Conservation (phyloP, 2,888 invertebrate species). For the Archips xylosteana region DNA sequence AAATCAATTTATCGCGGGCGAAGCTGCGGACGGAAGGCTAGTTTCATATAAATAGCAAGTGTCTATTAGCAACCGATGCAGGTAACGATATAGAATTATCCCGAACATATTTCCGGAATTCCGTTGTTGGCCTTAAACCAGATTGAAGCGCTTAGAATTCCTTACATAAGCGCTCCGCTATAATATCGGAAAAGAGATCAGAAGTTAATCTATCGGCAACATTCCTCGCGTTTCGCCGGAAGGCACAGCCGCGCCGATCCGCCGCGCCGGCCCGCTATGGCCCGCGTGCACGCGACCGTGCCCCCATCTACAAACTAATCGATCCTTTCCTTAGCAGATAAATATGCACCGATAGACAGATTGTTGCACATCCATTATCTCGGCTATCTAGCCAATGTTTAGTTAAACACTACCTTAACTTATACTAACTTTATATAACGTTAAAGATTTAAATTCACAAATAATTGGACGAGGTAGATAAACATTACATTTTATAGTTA, state of each 20-base stretch:
- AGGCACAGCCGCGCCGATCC: constrained; percentile 69
- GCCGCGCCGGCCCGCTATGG: constrained; percentile 62
- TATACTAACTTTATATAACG: no score
- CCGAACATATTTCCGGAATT: constrained; percentile 63
- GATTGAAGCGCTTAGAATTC: constrained; percentile 82
- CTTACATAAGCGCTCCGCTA: constrained; percentile 81
- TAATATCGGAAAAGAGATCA: constrained; percentile 86
- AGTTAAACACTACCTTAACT: not conserved
- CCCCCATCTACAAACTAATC: constrained; percentile 69
- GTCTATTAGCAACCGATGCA: constrained; percentile 21
- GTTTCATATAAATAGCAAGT: not conserved
- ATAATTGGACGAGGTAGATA: not conserved
- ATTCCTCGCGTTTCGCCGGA: constrained; percentile 84
- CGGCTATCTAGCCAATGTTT: not conserved
- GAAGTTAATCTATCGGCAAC: constrained; percentile 86
- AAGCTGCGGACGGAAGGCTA: no score
- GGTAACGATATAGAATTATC: constrained; percentile 45
- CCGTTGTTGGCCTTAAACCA: constrained; percentile 77
- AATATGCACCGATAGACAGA: constrained; percentile 58
- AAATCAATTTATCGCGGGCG: no score
- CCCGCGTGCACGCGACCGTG: constrained; percentile 67
- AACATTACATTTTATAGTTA: not conserved
- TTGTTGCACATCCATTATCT: constrained; percentile 20
- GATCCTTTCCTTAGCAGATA: constrained; percentile 72
- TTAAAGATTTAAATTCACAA: no score